phyloP scores from a whole-genome alignment of 2,888 invertebrate species.

The Lissocephala sabroskyi region DNA sequence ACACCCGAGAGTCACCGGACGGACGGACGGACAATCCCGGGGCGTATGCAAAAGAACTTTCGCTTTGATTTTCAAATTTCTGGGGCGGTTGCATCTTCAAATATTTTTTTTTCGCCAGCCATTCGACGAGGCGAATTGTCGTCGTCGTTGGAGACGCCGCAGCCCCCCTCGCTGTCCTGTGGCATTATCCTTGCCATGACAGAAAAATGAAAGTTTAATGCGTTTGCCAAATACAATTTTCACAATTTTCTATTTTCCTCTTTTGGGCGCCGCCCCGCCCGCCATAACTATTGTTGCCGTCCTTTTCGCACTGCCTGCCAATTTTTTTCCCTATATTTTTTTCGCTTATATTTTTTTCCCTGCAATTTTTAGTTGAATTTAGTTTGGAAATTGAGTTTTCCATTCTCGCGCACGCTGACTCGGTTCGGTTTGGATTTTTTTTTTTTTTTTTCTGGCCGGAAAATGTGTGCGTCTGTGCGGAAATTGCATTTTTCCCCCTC shows the following conservation, averaged over 20 bases:
- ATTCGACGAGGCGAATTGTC: too few species aligned
- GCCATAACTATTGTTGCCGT: background rate
- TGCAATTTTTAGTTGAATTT: conserved; percentile 27
- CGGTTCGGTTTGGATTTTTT: conserved; percentile 12
- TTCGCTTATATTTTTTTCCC: conserved; percentile 6
- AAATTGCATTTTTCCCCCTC: conserved; percentile 58
- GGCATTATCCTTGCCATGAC: too few species aligned
- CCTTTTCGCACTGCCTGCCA: background rate
- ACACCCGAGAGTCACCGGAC: background rate
- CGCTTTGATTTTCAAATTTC: conserved; percentile 58
- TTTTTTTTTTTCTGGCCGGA: conserved; percentile 56
- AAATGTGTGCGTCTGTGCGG: conserved; percentile 70
- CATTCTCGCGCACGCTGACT: conserved; percentile 8
- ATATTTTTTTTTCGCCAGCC: background rate
- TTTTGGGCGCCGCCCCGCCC: background rate
- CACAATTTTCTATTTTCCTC: conserved; percentile 31
- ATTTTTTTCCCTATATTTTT: background rate
- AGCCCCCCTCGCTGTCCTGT: conserved; percentile 17
- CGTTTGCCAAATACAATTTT: conserved; percentile 68
- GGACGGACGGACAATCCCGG: background rate
- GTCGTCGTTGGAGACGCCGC: too few species aligned
- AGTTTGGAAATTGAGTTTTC: conserved; percentile 48
- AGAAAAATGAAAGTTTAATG: conserved; percentile 70
- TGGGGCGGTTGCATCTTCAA: background rate
- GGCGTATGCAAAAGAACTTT: conserved; percentile 48